Conservation (phyloP, 2,113 vertebrate genomes). For the Hirundichthys speculiger region DNA sequence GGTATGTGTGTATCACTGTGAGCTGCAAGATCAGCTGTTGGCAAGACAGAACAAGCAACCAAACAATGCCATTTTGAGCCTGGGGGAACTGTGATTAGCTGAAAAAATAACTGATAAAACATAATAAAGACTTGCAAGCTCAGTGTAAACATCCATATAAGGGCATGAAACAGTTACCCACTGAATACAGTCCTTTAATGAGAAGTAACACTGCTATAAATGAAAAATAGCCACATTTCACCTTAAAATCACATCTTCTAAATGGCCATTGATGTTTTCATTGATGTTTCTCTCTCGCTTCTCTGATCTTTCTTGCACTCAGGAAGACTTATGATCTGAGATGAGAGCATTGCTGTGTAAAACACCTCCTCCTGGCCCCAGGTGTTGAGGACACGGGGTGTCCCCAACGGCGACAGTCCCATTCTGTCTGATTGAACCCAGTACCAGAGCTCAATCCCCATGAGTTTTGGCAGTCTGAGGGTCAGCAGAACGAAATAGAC, state of each 20-base stretch:
- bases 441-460: constrained; percentile 53
- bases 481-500: constrained; percentile 57
- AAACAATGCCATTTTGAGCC: too few species aligned
- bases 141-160: too few species aligned
- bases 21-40: too few species aligned
- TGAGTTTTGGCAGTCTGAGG: constrained; percentile 41
- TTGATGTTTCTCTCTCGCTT: constrained; percentile 16
- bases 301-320: constrained; percentile 29
- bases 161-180: not conserved
- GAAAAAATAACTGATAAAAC: too few species aligned
- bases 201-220: not conserved
- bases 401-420: constrained; percentile 58
- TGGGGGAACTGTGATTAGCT: too few species aligned
- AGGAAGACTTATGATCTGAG: constrained; percentile 57
- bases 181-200: not conserved
- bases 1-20: too few species aligned
- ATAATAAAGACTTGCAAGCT: too few species aligned
- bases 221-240: not conserved
- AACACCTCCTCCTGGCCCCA: constrained; percentile 69
- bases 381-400: constrained; percentile 66
- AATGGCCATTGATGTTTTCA: constrained; percentile 8
- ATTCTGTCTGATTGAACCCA: constrained; percentile 71
- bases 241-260: not conserved
- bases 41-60: too few species aligned
- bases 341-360: constrained; percentile 51